Evolutionary conservation across 1,140 invertebrate genomes (phyloP), one percentile per base, ranked within the genome.

Genomic region (Proales similis): DNA sequence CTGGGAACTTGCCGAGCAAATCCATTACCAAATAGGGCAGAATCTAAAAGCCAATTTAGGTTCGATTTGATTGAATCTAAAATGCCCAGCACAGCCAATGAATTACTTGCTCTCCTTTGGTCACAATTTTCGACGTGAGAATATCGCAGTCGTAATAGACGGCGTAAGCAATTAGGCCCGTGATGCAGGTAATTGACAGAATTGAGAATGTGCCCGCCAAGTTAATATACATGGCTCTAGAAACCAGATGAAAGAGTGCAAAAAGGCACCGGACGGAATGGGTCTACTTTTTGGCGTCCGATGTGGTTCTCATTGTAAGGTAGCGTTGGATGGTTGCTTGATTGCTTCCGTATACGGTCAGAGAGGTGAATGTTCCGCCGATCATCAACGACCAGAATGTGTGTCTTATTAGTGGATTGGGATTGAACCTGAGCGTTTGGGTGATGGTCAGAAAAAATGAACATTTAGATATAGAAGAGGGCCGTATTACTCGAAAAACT

Each of bases 251-350:
- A 22, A 38, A 14, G 1, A 24, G 24, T 53, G 0, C 38, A 33
- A 3, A 17, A 24, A 32, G 22, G 14, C 38, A 24, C 19, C n/a
- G n/a, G 24, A 14, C 19, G 3, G 14, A 1, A 53, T 53, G 38
- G 27, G 6, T 26, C 19, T 57, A 57, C 51, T 47, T 66, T 48
- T 63, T 30, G 2, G 85, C 86, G 42, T 81, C 75, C 60, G 74
- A 77, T 2, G 87, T 69, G 12, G 79, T 84, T 0, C 84, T 83
- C 36, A 86, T 67, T 82, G 85, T 86, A 42, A 93, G 80, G 70
- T 90, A 91, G 69, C 92, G 86, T 72, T 95, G 90, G 7, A 94
- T 85, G 30, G 89, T 88, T 0, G 90, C 86, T 72, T 95, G 90
- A 75, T 93, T 94, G 24, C 87, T 85, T 65, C 87, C 90, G 70